Evolutionary conservation across 2,113 vertebrate species (phyloP).

Genomic region (Notarius lentiginosus): DNA sequence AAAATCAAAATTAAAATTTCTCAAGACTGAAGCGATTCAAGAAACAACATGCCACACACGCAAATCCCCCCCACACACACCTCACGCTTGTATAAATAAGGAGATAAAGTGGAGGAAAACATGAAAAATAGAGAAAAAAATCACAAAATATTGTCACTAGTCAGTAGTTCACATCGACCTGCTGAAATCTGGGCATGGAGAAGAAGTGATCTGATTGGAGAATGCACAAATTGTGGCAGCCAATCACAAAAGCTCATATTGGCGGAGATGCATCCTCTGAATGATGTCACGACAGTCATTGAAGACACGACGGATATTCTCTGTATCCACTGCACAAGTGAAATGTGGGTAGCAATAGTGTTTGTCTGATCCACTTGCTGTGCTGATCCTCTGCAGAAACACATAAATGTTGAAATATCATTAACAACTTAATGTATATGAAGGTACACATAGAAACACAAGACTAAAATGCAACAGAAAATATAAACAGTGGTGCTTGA

Average conservation of each 20-base stretch:
- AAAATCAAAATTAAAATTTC: conserved; percentile 47
- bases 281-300: conserved; percentile 92
- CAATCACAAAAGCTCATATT: conserved; percentile 96
- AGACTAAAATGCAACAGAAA: neutral
- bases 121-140: conserved; percentile 8
- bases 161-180: conserved; percentile 70
- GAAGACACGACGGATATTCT: conserved; percentile 89
- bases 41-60: conserved; percentile 13
- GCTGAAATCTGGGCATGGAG: conserved; percentile 54
- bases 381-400: conserved; percentile 88
- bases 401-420: conserved; percentile 11
- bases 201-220: conserved; percentile 39
- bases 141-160: conserved; percentile 61
- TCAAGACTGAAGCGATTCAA: conserved; percentile 40
- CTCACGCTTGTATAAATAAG: conserved; percentile 37
- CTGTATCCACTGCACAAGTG: conserved; percentile 94
- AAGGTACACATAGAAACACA: neutral
- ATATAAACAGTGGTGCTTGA: too few species aligned
- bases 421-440: neutral
- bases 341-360: conserved; percentile 98
- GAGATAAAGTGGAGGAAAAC: conserved; percentile 31
- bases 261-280: conserved; percentile 93
- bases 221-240: neutral
- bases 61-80: conserved; percentile 9
- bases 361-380: conserved; percentile 84